phyloP scores from a whole-genome alignment of 2,113 vertebrate species.

The Neodon shergylaensis region DNA sequence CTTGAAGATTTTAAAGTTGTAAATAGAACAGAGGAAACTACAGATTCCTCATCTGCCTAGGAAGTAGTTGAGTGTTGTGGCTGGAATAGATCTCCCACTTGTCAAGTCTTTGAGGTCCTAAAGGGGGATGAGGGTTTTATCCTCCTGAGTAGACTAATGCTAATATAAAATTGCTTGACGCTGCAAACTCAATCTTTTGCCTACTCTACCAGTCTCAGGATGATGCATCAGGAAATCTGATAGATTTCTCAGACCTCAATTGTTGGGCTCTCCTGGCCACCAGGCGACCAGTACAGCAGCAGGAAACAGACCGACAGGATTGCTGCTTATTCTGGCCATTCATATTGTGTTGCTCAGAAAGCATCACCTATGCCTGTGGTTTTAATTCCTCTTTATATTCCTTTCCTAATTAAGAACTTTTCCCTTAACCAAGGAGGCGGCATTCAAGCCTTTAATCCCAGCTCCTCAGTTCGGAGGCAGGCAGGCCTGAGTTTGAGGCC shows the following conservation, averaged over 20 bases:
- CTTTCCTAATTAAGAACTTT: background rate
- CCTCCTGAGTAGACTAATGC: background rate
- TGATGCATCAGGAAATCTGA: background rate
- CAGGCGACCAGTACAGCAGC: too few species aligned
- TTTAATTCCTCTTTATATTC: background rate
- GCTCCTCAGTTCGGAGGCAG: too few species aligned
- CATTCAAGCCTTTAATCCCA: too few species aligned
- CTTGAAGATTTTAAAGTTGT: background rate
- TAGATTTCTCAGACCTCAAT: background rate
- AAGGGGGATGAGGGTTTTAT: background rate
- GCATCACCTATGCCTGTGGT: background rate
- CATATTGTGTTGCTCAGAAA: background rate
- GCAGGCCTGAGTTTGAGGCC: too few species aligned
- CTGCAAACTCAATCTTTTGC: background rate
- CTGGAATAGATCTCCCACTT: background rate
- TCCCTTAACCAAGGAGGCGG: too few species aligned
- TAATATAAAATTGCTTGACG: background rate
- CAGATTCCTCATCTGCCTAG: background rate
- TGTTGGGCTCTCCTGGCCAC: too few species aligned
- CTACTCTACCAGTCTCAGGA: background rate
- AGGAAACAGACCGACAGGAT: background rate
- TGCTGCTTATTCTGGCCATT: constrained; percentile 1
- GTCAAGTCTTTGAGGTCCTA: background rate
- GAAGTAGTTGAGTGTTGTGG: background rate
- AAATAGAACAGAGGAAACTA: background rate